Conservation (phyloP, 2,797 vertebrate genomes). For the Antrozous pallidus region DNA sequence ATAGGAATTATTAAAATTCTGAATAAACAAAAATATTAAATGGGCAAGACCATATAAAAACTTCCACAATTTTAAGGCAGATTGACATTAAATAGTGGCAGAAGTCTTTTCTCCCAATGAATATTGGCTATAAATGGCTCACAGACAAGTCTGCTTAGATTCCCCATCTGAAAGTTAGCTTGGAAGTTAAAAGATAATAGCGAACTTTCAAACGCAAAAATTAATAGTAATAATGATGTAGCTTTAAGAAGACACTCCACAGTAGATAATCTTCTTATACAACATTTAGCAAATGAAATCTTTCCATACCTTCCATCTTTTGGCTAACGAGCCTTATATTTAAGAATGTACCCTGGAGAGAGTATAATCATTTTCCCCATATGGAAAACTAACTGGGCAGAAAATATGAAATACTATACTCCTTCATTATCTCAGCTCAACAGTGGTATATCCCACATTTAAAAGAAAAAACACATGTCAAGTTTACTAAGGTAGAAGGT, state of each 20-base stretch:
- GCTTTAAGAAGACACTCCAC: neutral
- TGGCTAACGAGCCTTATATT: constrained; percentile 4
- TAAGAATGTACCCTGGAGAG: neutral
- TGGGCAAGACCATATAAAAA: neutral
- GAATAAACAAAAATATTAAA: constrained; percentile 7
- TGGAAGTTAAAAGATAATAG: neutral
- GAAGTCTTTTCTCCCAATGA: neutral
- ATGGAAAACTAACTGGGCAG: neutral
- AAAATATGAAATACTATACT: neutral
- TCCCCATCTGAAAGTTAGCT: neutral
- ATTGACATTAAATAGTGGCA: neutral
- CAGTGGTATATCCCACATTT: neutral
- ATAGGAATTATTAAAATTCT: neutral
- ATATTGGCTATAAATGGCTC: neutral
- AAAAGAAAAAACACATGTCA: neutral
- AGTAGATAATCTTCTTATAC: neutral
- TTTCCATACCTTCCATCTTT: neutral
- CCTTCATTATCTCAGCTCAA: neutral
- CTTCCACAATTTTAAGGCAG: neutral
- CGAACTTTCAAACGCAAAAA: neutral
- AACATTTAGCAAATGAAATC: neutral
- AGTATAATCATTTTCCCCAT: neutral
- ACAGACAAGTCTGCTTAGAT: neutral
- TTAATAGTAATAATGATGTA: neutral
- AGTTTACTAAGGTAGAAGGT: neutral